Evolutionary conservation across 1,140 invertebrate genomes (phyloP).

Genomic region (Trichogramma pretiosum): DNA sequence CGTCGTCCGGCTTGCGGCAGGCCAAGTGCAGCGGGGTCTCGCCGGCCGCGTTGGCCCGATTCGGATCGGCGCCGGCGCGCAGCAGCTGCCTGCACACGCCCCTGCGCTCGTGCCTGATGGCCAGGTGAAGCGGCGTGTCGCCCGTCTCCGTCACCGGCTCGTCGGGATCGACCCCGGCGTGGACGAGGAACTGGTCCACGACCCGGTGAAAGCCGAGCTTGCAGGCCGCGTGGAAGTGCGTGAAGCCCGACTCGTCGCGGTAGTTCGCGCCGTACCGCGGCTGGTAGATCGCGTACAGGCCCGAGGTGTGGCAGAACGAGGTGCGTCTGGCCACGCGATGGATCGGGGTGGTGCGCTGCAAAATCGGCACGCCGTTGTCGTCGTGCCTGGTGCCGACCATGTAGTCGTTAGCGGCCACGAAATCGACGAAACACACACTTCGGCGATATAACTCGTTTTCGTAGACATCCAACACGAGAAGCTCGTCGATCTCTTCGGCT

Average conservation of each 20-base stretch:
- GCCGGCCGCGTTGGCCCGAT: neutral
- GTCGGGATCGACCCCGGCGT: neutral
- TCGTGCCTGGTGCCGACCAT: too few relatives aligned
- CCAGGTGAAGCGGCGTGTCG: too few relatives aligned
- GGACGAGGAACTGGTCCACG: neutral
- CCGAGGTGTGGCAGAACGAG: neutral
- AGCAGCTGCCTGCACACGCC: neutral
- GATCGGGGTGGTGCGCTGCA: too few relatives aligned
- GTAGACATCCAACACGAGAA: too few relatives aligned
- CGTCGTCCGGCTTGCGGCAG: neutral
- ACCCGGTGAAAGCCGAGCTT: too few relatives aligned
- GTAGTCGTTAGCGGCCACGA: too few relatives aligned
- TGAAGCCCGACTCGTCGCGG: neutral
- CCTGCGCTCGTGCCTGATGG: neutral
- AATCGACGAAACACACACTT: too few relatives aligned
- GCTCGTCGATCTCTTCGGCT: too few relatives aligned
- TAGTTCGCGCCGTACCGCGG: neutral
- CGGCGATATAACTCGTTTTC: too few relatives aligned
- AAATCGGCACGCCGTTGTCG: too few relatives aligned
- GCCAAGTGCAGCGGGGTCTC: neutral
- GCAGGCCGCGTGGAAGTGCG: neutral
- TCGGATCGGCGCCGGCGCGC: neutral
- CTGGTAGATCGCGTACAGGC: neutral
- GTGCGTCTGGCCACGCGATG: too few relatives aligned
- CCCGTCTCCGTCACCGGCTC: too few relatives aligned